These are phyloP conservation scores for Liopterus haemorrhoidalis DNA, from an alignment of 2,888 invertebrate genomes.

Conservation along the genomic window DNA sequence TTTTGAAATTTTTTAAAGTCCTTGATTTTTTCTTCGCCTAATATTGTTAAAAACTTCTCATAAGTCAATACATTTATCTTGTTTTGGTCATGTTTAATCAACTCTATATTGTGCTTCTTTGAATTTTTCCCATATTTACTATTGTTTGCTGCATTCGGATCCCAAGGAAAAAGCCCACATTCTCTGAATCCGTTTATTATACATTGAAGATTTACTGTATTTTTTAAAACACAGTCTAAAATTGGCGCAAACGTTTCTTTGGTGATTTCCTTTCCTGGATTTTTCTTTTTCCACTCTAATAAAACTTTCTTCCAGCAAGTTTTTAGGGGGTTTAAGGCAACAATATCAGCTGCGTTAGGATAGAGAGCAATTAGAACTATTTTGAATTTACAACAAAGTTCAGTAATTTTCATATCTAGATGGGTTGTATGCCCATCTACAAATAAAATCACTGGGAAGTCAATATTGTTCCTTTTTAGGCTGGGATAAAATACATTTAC, in stretches of 20 bases:
- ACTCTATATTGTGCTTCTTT: slow-evolving; percentile 1
- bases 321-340: slow-evolving; percentile 32
- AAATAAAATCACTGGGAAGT: slow-evolving; percentile 40
- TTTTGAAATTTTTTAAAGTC: too few relatives aligned
- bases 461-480: slow-evolving; percentile 31
- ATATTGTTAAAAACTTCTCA: slow-evolving; percentile 7
- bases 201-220: neutral
- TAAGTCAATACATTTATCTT: too few relatives aligned
- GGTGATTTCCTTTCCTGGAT: too few relatives aligned
- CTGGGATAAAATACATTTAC: slow-evolving; percentile 36
- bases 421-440: slow-evolving; percentile 34
- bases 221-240: slow-evolving; percentile 21
- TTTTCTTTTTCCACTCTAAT: slow-evolving; percentile 27
- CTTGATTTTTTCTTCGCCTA: slow-evolving; percentile 5
- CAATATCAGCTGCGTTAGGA: slow-evolving; percentile 34
- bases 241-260: slow-evolving; percentile 32
- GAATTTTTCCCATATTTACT: slow-evolving; percentile 13
- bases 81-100: neutral
- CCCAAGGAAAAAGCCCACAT: slow-evolving; percentile 31
- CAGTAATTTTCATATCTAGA: slow-evolving; percentile 9
- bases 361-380: slow-evolving; percentile 33
- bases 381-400: slow-evolving; percentile 9
- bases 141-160: slow-evolving; percentile 29
- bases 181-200: slow-evolving; percentile 30
- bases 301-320: slow-evolving; percentile 30